phyloP scores from a whole-genome alignment of 2,797 vertebrate species.

The Sebastes vulpes region DNA sequence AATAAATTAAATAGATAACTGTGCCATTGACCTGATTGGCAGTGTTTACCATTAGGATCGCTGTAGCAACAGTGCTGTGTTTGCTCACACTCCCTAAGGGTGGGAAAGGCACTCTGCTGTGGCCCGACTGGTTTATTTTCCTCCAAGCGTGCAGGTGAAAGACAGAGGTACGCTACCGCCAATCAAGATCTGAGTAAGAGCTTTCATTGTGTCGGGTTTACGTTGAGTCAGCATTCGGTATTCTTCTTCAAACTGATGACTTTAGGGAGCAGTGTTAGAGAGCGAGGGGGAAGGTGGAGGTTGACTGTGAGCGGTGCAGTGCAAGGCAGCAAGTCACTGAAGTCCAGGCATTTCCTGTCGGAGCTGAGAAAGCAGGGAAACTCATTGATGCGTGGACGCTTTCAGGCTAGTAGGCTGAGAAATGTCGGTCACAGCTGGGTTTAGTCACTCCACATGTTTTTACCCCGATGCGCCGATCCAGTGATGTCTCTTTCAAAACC shows the following conservation, averaged over 20 bases:
- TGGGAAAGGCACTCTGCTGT: slow-evolving; percentile 27
- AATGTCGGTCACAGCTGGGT: slow-evolving; percentile 21
- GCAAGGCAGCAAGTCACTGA: neutral
- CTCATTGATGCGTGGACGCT: slow-evolving; percentile 6
- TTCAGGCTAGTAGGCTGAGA: neutral
- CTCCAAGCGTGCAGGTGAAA: slow-evolving; percentile 2
- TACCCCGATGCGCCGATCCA: neutral
- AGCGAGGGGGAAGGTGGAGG: neutral
- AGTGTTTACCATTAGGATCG: slow-evolving; percentile 42
- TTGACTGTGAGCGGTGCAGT: neutral
- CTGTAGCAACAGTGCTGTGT: slow-evolving; percentile 29
- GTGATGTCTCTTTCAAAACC: neutral
- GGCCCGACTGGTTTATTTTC: slow-evolving; percentile 48
- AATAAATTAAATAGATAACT: slow-evolving; percentile 11
- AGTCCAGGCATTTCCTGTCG: slow-evolving; percentile 48
- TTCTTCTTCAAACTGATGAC: neutral
- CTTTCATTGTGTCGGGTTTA: slow-evolving; percentile 22
- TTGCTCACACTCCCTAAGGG: slow-evolving; percentile 42
- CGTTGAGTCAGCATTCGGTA: slow-evolving; percentile 15
- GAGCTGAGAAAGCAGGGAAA: slow-evolving; percentile 22
- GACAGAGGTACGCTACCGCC: slow-evolving; percentile 1
- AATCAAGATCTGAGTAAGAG: slow-evolving; percentile 28
- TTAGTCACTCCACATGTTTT: slow-evolving; percentile 1
- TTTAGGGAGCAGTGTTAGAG: neutral
- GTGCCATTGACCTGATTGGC: slow-evolving; percentile 17